Evolutionary conservation across 2,888 invertebrate species (phyloP).

Genomic region (Leptopilina myrica): DNA sequence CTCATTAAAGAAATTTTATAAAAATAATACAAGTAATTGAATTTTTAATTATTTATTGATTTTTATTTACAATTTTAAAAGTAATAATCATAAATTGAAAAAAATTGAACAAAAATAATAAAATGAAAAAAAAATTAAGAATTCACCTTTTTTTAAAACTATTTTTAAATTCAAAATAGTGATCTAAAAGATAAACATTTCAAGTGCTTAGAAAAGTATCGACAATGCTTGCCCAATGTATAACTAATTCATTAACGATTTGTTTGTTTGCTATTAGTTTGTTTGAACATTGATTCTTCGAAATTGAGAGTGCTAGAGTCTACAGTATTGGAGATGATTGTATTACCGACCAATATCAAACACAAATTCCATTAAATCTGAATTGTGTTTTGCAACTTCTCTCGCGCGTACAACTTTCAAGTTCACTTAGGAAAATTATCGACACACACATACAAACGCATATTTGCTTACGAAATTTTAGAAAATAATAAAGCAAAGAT

Average conservation of each 20-base stretch:
- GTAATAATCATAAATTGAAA: too few relatives aligned
- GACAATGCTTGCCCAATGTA: constrained; percentile 11
- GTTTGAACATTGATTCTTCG: constrained; percentile 54
- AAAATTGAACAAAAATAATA: too few relatives aligned
- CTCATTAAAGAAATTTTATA: too few relatives aligned
- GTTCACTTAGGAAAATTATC: constrained; percentile 1
- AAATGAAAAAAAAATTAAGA: too few relatives aligned
- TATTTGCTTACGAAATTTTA: constrained; percentile 45
- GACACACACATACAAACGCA: constrained; percentile 26
- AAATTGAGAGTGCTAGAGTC: constrained; percentile 51
- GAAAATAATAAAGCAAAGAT: too few relatives aligned
- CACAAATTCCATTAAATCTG: constrained; percentile 58
- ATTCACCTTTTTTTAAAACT: too few relatives aligned
- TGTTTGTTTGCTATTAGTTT: constrained; percentile 58
- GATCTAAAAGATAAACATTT: neutral
- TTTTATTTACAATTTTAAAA: too few relatives aligned
- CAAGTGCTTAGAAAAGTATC: neutral
- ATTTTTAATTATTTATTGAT: too few relatives aligned
- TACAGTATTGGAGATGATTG: neutral
- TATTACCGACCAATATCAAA: constrained; percentile 47
- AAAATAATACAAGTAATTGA: too few relatives aligned
- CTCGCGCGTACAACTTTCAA: neutral
- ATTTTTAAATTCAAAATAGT: neutral
- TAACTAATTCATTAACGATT: constrained; percentile 65
- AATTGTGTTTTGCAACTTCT: constrained; percentile 7